Base-by-base conservation (phyloP, 2,113 vertebrate species). In the Ramphastos sulfuratus region DNA sequence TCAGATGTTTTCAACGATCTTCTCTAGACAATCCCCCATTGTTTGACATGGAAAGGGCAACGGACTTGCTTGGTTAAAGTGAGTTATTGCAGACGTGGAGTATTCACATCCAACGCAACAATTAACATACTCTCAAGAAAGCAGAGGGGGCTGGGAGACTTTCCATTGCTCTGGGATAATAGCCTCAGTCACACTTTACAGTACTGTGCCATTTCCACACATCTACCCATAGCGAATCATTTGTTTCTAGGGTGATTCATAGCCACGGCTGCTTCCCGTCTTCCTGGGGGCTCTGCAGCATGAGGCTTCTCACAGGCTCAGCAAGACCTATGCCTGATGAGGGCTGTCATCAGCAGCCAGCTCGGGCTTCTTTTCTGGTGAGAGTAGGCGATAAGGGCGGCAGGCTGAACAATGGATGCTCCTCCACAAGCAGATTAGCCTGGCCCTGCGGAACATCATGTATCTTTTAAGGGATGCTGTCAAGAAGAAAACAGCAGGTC, bases 201-300 rank as follows among this genome's bases (percentile, higher is more conserved):
- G 72, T 60, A 52, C 75, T 11, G 1, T 67, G 87, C 73, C 21
- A 6, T 85, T 96, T 93, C 60, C 87, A 91, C 2, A 2, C 37
- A 77, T 88, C 59, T 87, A 85, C 24, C 91, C 91, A 6, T 89
- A 61, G 90, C 65, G 0, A 94, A 95, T 93, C 75, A 19, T 90
- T 95, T 94, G 91, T 96, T 95, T 89, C 93, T 87, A 25, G 75
- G 54, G 30, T 81, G 88, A 96, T 92, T 94, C 93, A 91, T 27
- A 76, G 42, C 90, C 84, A 73, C 1, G 44, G 89, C 81, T 85
- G 83, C 58, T 80, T 85, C 64, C 56, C 21, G 0, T 89, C 72
- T 74, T 94, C 75, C 63, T 59, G 21, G 65, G 58, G 85, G 46
- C 81, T 87, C 73, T 76, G 66, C 85, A 94, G 63, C 42, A 4